phyloP scores from a whole-genome alignment of 2,113 vertebrate genomes.

The Piprites chloris region DNA sequence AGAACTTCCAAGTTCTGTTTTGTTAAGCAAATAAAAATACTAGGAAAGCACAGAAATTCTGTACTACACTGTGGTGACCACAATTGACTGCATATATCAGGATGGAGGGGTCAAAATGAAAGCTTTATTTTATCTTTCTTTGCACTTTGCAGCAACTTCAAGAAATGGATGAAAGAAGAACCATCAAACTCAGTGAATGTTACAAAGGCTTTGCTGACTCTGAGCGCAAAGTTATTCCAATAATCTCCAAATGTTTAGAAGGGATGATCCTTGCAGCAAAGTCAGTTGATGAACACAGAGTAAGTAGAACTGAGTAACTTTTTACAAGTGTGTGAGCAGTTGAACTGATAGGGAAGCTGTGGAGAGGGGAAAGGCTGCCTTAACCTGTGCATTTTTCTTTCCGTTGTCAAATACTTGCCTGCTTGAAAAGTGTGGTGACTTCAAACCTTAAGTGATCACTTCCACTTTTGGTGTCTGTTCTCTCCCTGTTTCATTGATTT shows the following conservation, averaged over 20 bases:
- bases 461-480: background rate
- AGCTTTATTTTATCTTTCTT: conserved; percentile 3
- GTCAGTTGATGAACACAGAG: conserved; percentile 90
- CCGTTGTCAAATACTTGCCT: background rate
- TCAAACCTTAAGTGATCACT: background rate
- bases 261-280: conserved; percentile 97
- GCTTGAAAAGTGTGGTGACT: background rate
- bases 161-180: conserved; percentile 95
- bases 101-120: fast-evolving
- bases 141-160: conserved; percentile 86
- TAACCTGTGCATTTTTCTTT: background rate
- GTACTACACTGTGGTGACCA: background rate
- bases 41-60: background rate
- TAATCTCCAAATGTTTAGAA: conserved; percentile 95
- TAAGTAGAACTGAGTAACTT: conserved; percentile 65
- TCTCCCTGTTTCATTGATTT: background rate
- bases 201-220: conserved; percentile 95
- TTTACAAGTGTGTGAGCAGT: background rate
- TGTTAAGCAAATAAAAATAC: background rate
- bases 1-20: background rate
- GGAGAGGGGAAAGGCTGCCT: background rate
- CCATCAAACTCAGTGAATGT: conserved; percentile 92
- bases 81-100: background rate
- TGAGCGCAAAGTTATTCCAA: conserved; percentile 93
- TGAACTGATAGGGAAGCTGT: background rate